Base-by-base conservation (phyloP, 2,797 vertebrate species). In the Sebastes miniatus region DNA sequence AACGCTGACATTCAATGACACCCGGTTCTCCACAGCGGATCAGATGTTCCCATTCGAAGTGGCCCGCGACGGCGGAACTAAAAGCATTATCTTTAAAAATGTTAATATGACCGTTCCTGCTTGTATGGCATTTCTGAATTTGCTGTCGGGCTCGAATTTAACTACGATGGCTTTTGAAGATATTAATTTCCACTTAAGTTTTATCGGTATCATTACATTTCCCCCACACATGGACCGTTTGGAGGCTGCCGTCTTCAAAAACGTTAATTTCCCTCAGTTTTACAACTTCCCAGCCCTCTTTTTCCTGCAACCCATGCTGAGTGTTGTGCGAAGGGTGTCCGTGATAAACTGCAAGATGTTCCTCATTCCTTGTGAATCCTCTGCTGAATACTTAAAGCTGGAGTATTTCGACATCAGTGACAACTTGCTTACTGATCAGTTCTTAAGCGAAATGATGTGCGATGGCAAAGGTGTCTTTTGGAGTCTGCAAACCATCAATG, bases 321-420 rank as follows among this genome's bases (percentile, higher is more conserved):
- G 2, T 0, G 3, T 4, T 16, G 20, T 96, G 27, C 93, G 88
- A 79, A 91, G 18, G 31, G 0, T 95, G 18, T 94, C 88, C 1
- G 1, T 96, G 36, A 29, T 81, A 64, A 94, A 91, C 65, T 80
- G 91, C 32, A 94, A 64, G 1, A 64, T 96, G n/a, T 96, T 93
- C 25, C 80, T 91, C 73, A 90, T 96, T 54, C 84, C 95, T 1
- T 96, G 96, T 8, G 0, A 3, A 7, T 4, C 22, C 7, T 13
- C 13, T 13, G 2, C 77, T 6, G 0, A 22, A 22, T 90, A 96
- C 62, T 77, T 1, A 4, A 0, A 87, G 0, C 13, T 96, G 43
- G 61, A 93, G 14, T 93, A 95, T 93, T 87, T 97, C 31, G 96
- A 97, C 81, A 65, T 96, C 4, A 91, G 88, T 67, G 88, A 83